A percentile compares a stretch with the other conserved stretches of the same genome.
Conservation (phyloP, 2,113 vertebrate genomes). For the Mormoops blainvillei region DNA sequence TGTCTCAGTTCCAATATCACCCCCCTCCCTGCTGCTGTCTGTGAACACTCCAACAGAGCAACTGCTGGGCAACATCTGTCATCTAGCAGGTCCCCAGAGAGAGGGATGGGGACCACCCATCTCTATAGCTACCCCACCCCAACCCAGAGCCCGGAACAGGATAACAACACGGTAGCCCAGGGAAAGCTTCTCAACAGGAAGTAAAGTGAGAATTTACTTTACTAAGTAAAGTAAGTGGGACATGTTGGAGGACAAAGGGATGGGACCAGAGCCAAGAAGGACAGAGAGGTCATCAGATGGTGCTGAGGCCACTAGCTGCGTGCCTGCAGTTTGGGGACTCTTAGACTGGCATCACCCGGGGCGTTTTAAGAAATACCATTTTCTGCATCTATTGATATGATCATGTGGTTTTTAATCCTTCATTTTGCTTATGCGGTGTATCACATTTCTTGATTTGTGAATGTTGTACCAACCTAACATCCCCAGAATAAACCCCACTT, state of each 20-base stretch:
- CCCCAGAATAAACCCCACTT: too few species aligned
- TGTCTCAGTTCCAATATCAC: not conserved
- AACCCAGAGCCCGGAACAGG: fast-evolving
- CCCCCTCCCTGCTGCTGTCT: not conserved
- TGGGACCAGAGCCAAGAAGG: not conserved
- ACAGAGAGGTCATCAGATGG: fast-evolving
- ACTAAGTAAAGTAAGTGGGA: too few species aligned
- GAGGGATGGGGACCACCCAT: not conserved
- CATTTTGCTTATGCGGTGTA: too few species aligned
- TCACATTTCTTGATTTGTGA: too few species aligned
- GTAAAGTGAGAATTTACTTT: not conserved
- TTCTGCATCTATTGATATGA: too few species aligned
- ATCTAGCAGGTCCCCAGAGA: not conserved
- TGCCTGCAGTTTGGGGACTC: fast-evolving
- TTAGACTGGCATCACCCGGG: not conserved
- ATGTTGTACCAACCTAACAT: too few species aligned
- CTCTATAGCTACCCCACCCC: not conserved
- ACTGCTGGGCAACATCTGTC: fast-evolving
- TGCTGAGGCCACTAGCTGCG: not conserved
- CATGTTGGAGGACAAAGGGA: not conserved
- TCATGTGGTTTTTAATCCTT: too few species aligned
- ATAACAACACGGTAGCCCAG: fast-evolving
- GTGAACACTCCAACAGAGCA: not conserved
- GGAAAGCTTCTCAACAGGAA: not conserved
- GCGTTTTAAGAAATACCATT: not conserved